phyloP scores from a whole-genome alignment of 2,797 vertebrate species.

The Eremophila alpestris region DNA sequence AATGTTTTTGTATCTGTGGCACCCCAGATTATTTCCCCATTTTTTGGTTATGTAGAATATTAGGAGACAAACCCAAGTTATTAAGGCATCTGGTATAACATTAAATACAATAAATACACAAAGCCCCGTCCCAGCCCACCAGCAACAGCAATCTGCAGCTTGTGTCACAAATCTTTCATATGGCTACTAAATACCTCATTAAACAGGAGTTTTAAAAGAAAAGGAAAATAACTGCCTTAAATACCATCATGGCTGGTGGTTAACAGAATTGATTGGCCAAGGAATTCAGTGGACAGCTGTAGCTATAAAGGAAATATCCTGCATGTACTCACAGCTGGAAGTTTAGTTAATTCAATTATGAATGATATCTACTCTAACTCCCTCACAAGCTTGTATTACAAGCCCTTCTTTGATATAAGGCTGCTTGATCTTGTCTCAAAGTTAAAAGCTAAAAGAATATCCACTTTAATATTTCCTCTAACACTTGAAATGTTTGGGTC shows the following conservation, averaged over 20 bases:
- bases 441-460: slow-evolving; percentile 3
- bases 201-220: not conserved
- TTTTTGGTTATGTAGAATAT: not conserved
- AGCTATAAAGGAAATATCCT: slow-evolving; percentile 17
- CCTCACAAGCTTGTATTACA: slow-evolving; percentile 29
- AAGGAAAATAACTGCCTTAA: not conserved
- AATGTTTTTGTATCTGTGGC: not conserved
- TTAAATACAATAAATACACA: not conserved
- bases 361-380: slow-evolving; percentile 18
- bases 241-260: not conserved
- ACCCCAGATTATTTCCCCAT: not conserved
- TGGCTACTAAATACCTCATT: not conserved
- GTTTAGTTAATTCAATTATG: slow-evolving; percentile 46
- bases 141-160: not conserved
- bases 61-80: not conserved
- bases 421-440: slow-evolving; percentile 37
- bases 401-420: slow-evolving; percentile 32
- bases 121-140: not conserved
- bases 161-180: not conserved
- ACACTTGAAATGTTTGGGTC: not conserved
- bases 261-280: slow-evolving; percentile 21
- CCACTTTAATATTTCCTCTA: not conserved
- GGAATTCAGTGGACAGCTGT: not conserved
- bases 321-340: slow-evolving; percentile 44
- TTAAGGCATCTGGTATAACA: not conserved